Evolutionary conservation across 1,140 invertebrate genomes (phyloP).

Genomic region (Pseudoatta argentina): DNA sequence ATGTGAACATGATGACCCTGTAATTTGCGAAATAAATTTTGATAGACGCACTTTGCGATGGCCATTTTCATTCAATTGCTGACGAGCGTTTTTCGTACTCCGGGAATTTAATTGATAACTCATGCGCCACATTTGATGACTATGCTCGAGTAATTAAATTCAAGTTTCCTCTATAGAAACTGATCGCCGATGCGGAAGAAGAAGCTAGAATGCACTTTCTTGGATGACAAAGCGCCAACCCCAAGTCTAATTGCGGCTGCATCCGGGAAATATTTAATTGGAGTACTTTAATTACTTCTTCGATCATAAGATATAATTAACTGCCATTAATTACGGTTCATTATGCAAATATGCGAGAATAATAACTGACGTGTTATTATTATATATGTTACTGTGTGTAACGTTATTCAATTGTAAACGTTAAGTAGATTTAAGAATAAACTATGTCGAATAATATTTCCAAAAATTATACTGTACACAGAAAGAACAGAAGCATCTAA

Average conservation of each 20-base stretch:
- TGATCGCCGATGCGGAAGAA: conserved; percentile 46
- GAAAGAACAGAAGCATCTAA: background rate
- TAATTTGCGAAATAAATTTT: conserved; percentile 12
- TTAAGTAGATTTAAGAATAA: background rate
- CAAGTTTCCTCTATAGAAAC: conserved; percentile 37
- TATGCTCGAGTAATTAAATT: conserved; percentile 42
- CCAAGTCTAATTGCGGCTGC: conserved; percentile 39
- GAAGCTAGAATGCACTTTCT: conserved; percentile 43
- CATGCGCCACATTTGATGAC: background rate
- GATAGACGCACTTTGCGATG: conserved; percentile 8
- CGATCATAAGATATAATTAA: conserved; percentile 37
- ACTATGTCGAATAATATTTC: background rate
- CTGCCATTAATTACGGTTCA: conserved; percentile 31
- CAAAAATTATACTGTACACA: background rate
- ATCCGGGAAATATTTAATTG: conserved; percentile 60
- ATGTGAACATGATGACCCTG: conserved; percentile 2
- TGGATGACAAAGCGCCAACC: conserved; percentile 11
- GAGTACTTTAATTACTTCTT: conserved; percentile 51
- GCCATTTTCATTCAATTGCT: conserved; percentile 18
- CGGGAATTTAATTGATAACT: conserved; percentile 19
- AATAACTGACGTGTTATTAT: background rate
- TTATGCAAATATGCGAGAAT: conserved; percentile 17
- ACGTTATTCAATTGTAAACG: background rate
- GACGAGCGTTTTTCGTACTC: conserved; percentile 1
- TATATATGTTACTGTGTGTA: background rate